Conservation (phyloP, 1,140 invertebrate species). For the Anoplolepis gracilipes region DNA sequence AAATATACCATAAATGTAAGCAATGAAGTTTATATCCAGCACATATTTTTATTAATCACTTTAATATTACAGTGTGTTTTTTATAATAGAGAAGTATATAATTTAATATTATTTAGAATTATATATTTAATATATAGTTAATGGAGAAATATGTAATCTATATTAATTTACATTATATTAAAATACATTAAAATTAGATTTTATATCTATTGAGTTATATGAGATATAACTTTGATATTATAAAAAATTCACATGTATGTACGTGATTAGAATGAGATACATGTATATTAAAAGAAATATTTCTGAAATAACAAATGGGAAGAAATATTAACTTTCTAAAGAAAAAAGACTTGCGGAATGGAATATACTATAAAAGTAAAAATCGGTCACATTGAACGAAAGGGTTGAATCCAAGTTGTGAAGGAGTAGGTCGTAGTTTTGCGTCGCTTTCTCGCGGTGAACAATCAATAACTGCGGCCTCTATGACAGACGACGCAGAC, state of each 20-base stretch:
- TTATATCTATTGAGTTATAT: not conserved
- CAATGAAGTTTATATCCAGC: not conserved
- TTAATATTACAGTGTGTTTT: not conserved
- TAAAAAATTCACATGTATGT: not conserved
- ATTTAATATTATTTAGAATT: not conserved
- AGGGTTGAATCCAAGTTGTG: conserved; percentile 32
- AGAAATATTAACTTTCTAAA: not conserved
- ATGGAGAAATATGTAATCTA: too few species aligned
- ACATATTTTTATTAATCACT: not conserved
- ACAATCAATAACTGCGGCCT: conserved; percentile 80
- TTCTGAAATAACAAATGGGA: not conserved
- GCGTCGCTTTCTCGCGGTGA: conserved; percentile 77
- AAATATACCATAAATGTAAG: too few species aligned
- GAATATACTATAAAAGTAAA: not conserved
- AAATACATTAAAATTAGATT: not conserved
- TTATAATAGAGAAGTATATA: not conserved
- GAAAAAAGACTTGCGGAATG: not conserved
- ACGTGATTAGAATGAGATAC: not conserved
- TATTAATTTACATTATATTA: not conserved
- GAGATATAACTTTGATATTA: not conserved
- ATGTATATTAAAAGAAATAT: not conserved
- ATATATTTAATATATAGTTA: too few species aligned
- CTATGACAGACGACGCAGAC: conserved; percentile 79
- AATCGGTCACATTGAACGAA: not conserved
- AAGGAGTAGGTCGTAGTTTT: conserved; percentile 68